Percentiles rank a stretch among this genome's conserved stretches.
Conservation (phyloP, 2,113 vertebrate species). For the Parus major region DNA sequence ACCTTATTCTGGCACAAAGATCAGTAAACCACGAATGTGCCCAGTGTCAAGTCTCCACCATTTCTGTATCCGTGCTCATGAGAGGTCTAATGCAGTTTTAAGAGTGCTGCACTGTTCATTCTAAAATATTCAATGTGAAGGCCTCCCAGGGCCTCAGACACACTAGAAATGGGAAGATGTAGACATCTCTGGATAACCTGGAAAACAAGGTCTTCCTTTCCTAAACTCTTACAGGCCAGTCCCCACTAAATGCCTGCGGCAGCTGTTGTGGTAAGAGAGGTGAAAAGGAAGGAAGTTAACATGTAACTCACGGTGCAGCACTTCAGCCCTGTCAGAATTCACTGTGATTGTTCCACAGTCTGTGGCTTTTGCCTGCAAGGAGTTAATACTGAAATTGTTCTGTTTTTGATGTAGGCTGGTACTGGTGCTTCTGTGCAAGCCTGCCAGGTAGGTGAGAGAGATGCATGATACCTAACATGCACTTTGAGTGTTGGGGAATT, state of each 20-base stretch:
- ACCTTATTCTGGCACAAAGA: background rate
- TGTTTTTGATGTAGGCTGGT: background rate
- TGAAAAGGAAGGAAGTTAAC: background rate
- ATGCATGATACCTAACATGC: background rate
- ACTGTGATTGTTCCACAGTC: background rate
- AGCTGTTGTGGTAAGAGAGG: background rate
- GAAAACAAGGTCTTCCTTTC: background rate
- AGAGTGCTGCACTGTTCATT: background rate
- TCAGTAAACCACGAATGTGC: background rate
- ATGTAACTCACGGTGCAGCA: background rate
- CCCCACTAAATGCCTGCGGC: background rate
- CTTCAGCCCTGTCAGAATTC: background rate
- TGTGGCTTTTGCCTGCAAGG: background rate
- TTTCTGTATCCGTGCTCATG: rapidly evolving
- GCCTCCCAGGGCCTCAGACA: background rate
- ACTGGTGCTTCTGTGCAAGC: background rate
- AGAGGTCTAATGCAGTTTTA: background rate
- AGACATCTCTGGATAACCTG: background rate
- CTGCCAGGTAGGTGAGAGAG: background rate
- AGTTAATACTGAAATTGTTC: background rate
- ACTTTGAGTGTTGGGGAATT: background rate
- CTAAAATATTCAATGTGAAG: background rate
- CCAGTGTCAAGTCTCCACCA: background rate
- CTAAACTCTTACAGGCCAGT: background rate
- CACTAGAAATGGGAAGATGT: background rate